Evolutionary conservation across 2,888 invertebrate species (phyloP), one percentile per base, ranked within the genome.

Genomic region (Drosophila parthenogenetica): DNA sequence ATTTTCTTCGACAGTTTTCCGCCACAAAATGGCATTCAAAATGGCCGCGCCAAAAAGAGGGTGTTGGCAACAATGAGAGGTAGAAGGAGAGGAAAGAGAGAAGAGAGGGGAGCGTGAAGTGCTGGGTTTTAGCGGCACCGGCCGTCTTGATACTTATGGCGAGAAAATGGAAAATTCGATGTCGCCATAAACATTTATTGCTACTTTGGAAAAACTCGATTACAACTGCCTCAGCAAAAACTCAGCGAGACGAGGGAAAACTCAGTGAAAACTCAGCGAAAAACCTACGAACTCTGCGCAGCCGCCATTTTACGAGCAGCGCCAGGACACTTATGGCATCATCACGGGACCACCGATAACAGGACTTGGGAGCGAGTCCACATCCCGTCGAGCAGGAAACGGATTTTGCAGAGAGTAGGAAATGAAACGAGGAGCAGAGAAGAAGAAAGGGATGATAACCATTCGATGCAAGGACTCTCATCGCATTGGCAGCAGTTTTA

Each of bases 131-230:
- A 35, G 43, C 46, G 84, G 89, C 82, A 82, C 87, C 89, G 89
- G 83, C 77, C 88, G 87, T 77, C 77, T 77, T 77, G 84, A 76
- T 84, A 89, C 89, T 90, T 86, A 84, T 72, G 59, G 55, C 75
- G 72, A 84, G 75, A 87, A 90, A 90, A 89, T 89, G 90, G 83
- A 86, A 89, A 89, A 84, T 88, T 85, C 80, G 82, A 90, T 90
- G 89, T 73, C 49, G 87, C 72, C 77, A 86, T 90, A 89, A 90
- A 89, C 72, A 85, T 90, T 90, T 88, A 90, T 83, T 83, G 77
- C 77, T 78, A 79, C 83, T 79, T 79, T 77, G 83, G 74, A 65
- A 79, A 73, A 87, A 86, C 79, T 89, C 81, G 87, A 87, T 87
- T 90, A 84, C 77, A 76, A 62, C 57, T 57, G 54, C 59, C 55